These are phyloP conservation scores for Pinctada fucata DNA, from an alignment of 2,888 invertebrate species.

Conservation along the genomic window DNA sequence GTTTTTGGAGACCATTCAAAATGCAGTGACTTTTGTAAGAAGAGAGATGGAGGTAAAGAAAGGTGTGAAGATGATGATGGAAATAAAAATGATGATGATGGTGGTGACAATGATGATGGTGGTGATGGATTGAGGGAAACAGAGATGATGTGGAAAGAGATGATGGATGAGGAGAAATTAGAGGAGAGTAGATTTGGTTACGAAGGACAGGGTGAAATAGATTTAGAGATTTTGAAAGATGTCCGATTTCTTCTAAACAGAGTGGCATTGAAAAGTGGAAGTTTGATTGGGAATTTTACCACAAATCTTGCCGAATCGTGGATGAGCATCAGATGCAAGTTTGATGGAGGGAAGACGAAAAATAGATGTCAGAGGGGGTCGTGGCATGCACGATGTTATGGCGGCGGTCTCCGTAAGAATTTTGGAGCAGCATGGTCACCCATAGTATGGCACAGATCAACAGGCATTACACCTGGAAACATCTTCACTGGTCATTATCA, in stretches of 20 bases:
- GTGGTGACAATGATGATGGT: too few relatives aligned
- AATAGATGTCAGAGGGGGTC: slow-evolving; percentile 39
- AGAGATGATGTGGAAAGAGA: not conserved
- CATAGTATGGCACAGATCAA: slow-evolving; percentile 8
- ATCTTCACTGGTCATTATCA: not conserved
- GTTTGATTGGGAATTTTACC: slow-evolving; percentile 41
- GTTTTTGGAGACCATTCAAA: slow-evolving; percentile 40
- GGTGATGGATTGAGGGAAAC: not conserved
- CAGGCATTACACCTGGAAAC: not conserved
- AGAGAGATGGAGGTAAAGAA: not conserved
- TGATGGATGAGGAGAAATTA: not conserved
- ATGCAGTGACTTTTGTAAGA: slow-evolving; percentile 40
- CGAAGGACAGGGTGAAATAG: not conserved
- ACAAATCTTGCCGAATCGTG: slow-evolving; percentile 47
- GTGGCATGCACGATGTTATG: slow-evolving; percentile 39
- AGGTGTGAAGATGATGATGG: too few relatives aligned
- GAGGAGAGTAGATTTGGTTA: slow-evolving; percentile 20
- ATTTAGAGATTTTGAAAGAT: slow-evolving; percentile 27
- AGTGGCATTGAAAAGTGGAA: slow-evolving; percentile 35
- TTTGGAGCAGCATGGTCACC: slow-evolving; percentile 35
- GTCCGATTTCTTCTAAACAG: slow-evolving; percentile 36
- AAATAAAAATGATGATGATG: too few relatives aligned
- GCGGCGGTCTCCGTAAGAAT: slow-evolving; percentile 34
- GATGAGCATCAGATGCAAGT: slow-evolving; percentile 35
- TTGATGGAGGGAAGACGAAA: slow-evolving; percentile 46